Percentiles rank a stretch among this genome's conserved stretches.
Conservation (phyloP, 2,888 invertebrate species). For the Eupithecia exiguata region DNA sequence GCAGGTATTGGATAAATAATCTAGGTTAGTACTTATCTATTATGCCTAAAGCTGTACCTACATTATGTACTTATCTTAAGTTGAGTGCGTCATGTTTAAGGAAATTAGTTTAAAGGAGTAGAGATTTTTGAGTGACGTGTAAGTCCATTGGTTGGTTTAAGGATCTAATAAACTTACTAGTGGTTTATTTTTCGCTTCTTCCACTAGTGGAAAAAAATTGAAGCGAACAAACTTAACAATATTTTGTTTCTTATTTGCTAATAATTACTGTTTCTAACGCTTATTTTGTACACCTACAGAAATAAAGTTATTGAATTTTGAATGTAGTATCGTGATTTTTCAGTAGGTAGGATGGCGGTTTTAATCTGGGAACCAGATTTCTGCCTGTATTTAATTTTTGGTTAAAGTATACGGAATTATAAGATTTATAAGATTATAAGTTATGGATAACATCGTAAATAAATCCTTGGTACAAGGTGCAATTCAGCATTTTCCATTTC, state of each 20-base stretch:
- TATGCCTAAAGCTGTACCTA: slow-evolving; percentile 2
- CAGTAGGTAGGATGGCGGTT: neutral
- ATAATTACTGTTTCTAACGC: no score
- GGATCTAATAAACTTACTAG: no score
- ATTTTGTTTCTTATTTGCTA: no score
- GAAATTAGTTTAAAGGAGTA: neutral
- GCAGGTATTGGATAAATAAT: slow-evolving; percentile 31
- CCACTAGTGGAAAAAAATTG: no score
- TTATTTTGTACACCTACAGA: no score
- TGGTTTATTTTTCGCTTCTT: no score
- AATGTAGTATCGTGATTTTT: neutral
- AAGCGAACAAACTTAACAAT: no score
- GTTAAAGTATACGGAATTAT: no score
- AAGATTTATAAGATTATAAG: neutral
- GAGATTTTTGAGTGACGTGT: neutral
- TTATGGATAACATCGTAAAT: neutral
- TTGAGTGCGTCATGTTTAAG: neutral
- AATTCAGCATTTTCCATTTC: neutral
- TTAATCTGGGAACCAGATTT: neutral
- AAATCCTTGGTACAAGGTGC: neutral
- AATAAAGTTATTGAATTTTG: no score
- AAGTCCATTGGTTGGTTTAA: neutral
- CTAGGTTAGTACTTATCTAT: slow-evolving; percentile 23
- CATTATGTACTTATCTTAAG: neutral
- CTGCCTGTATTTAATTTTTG: neutral